A percentile compares a stretch with the other conserved stretches of the same genome.
These are phyloP conservation scores for Brenthis daphne DNA, from an alignment of 2,888 invertebrate genomes.

Conservation along the genomic window DNA sequence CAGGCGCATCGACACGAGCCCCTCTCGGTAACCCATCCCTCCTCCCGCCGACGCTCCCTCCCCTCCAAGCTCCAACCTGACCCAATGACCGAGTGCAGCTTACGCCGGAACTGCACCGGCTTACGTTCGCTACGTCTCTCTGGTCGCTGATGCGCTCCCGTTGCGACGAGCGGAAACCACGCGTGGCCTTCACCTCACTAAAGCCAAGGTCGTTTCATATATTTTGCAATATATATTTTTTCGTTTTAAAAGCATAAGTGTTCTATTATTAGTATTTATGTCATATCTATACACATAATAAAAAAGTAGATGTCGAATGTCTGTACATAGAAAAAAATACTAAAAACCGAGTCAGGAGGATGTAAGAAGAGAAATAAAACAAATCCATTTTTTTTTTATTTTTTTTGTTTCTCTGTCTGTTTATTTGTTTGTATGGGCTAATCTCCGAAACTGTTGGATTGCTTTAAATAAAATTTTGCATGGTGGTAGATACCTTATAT, in stretches of 20 bases:
- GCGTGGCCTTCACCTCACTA: conserved; percentile 74
- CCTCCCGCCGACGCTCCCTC: conserved; percentile 33
- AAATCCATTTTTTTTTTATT: too few species aligned
- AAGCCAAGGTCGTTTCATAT: conserved; percentile 62
- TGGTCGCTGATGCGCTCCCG: conserved; percentile 61
- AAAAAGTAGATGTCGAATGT: too few species aligned
- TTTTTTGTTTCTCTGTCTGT: too few species aligned
- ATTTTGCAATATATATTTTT: conserved; percentile 2
- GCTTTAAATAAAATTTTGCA: too few species aligned
- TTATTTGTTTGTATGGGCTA: too few species aligned
- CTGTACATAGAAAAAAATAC: too few species aligned
- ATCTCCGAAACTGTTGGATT: too few species aligned
- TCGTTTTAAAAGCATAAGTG: conserved; percentile 23
- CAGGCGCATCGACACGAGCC: conserved; percentile 37
- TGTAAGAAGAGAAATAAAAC: too few species aligned
- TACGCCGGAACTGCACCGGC: conserved; percentile 75
- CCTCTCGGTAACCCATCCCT: conserved; percentile 27
- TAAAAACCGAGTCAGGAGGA: too few species aligned
- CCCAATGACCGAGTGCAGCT: conserved; percentile 78
- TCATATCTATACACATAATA: too few species aligned
- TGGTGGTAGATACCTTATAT: too few species aligned
- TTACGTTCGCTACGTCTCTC: conserved; percentile 54
- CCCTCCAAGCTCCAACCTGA: conserved; percentile 57
- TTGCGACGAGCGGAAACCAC: conserved; percentile 68
- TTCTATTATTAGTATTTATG: too few species aligned